A percentile compares a stretch with the other conserved stretches of the same genome.
Conservation (phyloP, 2,888 invertebrate genomes). For the Augiades crinisus region DNA sequence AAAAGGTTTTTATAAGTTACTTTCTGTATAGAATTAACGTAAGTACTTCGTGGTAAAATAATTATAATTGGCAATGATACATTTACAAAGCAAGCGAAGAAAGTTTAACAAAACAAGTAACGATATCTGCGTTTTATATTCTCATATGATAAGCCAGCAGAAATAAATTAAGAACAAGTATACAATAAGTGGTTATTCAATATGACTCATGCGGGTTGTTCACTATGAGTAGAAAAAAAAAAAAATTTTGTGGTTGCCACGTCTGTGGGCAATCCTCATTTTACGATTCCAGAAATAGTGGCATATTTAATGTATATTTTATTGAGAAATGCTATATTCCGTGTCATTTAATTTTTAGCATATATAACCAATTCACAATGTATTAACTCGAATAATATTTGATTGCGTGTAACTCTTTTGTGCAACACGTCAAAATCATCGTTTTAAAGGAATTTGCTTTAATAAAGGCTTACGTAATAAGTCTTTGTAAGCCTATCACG, state of each 20-base stretch:
- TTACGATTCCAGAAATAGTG: not conserved
- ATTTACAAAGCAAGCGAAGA: too few relatives aligned
- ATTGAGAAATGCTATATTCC: not conserved
- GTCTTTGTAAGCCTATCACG: constrained; percentile 56
- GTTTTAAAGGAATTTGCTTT: constrained; percentile 59
- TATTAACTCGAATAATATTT: not conserved
- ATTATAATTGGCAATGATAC: too few relatives aligned
- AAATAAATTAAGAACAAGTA: constrained; percentile 58
- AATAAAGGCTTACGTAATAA: constrained; percentile 54
- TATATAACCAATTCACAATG: not conserved
- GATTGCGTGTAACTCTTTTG: not conserved
- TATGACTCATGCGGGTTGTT: constrained; percentile 59
- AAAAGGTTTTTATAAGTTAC: too few relatives aligned
- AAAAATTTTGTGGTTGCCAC: constrained; percentile 60
- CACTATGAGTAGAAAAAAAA: constrained; percentile 44
- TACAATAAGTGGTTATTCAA: constrained; percentile 46
- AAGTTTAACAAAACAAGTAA: too few relatives aligned
- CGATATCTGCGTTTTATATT: constrained; percentile 20
- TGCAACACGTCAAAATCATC: constrained; percentile 38
- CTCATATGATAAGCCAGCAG: constrained; percentile 37
- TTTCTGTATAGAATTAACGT: too few relatives aligned
- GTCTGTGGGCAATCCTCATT: not conserved
- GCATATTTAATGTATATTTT: constrained; percentile 4
- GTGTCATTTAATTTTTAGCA: not conserved
- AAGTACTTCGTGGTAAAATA: too few relatives aligned